phyloP scores from a whole-genome alignment of 2,888 invertebrate genomes.

The Harpalus rubripes region DNA sequence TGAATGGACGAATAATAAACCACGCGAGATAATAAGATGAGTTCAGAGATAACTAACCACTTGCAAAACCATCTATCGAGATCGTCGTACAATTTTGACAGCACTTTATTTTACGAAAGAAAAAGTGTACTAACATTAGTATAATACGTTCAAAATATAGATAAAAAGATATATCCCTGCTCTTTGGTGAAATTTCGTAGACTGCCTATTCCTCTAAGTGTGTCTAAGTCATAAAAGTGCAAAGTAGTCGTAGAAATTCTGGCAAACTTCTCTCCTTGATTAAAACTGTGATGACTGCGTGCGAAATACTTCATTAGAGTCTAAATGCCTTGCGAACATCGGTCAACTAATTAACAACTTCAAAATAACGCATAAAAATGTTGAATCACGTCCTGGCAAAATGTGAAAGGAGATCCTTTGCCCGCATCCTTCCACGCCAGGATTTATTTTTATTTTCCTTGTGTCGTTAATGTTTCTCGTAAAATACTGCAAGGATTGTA shows the following conservation, averaged over 20 bases:
- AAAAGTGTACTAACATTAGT: too few relatives aligned
- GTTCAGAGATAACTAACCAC: too few relatives aligned
- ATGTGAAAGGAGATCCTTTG: constrained; percentile 30
- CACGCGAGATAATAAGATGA: too few relatives aligned
- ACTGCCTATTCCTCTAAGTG: not conserved
- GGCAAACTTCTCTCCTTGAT: constrained; percentile 53
- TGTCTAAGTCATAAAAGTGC: constrained; percentile 25
- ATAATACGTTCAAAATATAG: too few relatives aligned
- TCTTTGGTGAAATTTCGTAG: not conserved
- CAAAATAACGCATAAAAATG: constrained; percentile 73
- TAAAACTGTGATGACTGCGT: constrained; percentile 53
- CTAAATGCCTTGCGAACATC: constrained; percentile 54
- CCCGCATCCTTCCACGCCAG: not conserved
- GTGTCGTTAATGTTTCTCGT: constrained; percentile 39
- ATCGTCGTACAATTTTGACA: too few relatives aligned
- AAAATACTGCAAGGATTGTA: constrained; percentile 43
- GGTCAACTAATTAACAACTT: constrained; percentile 71
- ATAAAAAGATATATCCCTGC: not conserved
- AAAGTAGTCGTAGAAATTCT: constrained; percentile 58
- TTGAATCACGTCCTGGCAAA: constrained; percentile 71
- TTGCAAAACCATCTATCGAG: too few relatives aligned
- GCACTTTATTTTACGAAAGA: too few relatives aligned
- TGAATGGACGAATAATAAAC: too few relatives aligned
- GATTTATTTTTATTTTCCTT: constrained; percentile 46
- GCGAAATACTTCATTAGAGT: constrained; percentile 53